Conservation (phyloP, 2,797 vertebrate genomes). For the Holocentrus rufus region DNA sequence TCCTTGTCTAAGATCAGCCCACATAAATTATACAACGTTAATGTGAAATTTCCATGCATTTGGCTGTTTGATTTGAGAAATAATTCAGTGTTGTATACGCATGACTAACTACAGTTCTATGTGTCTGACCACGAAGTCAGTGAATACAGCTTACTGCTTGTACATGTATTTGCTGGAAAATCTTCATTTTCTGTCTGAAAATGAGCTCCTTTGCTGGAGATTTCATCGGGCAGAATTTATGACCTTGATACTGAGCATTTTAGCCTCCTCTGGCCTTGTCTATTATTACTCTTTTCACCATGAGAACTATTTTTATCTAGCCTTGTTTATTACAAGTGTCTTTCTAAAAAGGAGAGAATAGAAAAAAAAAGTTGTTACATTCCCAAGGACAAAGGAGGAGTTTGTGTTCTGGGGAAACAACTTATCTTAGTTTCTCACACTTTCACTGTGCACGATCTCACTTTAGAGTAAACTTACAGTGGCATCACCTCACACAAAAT, state of each 20-base stretch:
- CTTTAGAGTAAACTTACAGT: slow-evolving; percentile 6
- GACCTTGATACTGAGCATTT: slow-evolving; percentile 37
- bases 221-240: slow-evolving; percentile 20
- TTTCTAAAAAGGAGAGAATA: slow-evolving; percentile 67
- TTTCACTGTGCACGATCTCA: slow-evolving; percentile 66
- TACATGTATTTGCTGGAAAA: slow-evolving; percentile 31
- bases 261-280: slow-evolving; percentile 57
- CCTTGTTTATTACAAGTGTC: slow-evolving; percentile 65
- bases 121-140: slow-evolving; percentile 44
- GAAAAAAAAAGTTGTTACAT: slow-evolving; percentile 66
- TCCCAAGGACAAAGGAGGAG: slow-evolving; percentile 91
- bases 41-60: not conserved
- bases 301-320: slow-evolving; percentile 65
- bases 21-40: not conserved
- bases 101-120: slow-evolving; percentile 52
- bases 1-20: too few relatives aligned
- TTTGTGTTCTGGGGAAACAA: slow-evolving; percentile 81
- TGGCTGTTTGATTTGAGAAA: slow-evolving; percentile 3
- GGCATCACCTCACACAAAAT: slow-evolving; percentile 2
- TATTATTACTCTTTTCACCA: slow-evolving; percentile 54
- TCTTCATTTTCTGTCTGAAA: not conserved
- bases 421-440: slow-evolving; percentile 79
- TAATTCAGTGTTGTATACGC: not conserved
- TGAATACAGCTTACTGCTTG: slow-evolving; percentile 18
- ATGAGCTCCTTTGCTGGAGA: slow-evolving; percentile 9